Base-by-base conservation (phyloP, 2,888 invertebrate genomes). In the Caenorhabditis japonica region DNA sequence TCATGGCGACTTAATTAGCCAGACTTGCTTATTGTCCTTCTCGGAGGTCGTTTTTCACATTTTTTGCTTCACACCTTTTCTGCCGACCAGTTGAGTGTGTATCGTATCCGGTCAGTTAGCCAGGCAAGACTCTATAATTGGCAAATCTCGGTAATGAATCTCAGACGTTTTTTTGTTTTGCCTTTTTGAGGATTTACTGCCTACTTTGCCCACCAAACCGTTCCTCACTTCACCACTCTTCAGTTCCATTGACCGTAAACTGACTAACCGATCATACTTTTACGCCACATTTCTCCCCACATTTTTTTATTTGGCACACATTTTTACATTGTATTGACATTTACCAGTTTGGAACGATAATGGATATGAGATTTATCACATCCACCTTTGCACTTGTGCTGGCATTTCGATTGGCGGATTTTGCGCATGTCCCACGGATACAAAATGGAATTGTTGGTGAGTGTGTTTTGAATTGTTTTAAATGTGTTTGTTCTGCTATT, bases 361-460 rank as follows among this genome's bases (percentile, higher is more conserved):
- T n/a, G n/a, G n/a, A n/a, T n/a, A n/a, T n/a, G n/a, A n/a, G n/a
- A n/a, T n/a, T n/a, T n/a, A n/a, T n/a, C n/a, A n/a, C n/a, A n/a
- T n/a, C n/a, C n/a, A n/a, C n/a, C n/a, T n/a, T n/a, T n/a, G n/a
- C n/a, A 30, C 30, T 17, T 15, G 4, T 38, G 34, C 15, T 55
- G n/a, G 1, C 3, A 13, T 7, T 12, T 46, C 2, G 44, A 19
- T 15, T n/a, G 1, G n/a, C 10, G 0, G 5, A 15, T 4, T 25
- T 17, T 2, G 58, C 52, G 8, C 43, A 66, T 19, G 53, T 71
- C 4, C 58, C 71, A 15, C 33, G 47, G 12, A 74, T 74, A 23
- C 60, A 52, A 23, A 74, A 74, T 56, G 74, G 68, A 13, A 61
- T 74, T 8, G 46, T 74, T 27, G 74, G 69, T 69, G 23, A 38